These are phyloP conservation scores for Crocodylus rhombifer DNA, from an alignment of 2,797 vertebrate genomes.

Conservation along the genomic window DNA sequence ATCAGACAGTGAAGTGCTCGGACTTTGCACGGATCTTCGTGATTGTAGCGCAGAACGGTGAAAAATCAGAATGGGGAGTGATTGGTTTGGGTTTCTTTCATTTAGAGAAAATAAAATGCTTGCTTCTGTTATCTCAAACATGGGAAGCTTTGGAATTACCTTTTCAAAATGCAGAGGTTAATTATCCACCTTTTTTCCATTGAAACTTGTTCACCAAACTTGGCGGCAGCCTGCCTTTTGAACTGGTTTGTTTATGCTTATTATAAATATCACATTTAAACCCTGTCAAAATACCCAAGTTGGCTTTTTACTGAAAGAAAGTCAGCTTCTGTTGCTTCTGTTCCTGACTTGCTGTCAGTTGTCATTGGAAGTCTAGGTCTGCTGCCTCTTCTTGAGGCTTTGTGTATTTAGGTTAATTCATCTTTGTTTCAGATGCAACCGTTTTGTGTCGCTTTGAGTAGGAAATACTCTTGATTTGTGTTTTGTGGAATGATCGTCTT, in stretches of 20 bases:
- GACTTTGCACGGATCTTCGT: too few relatives aligned
- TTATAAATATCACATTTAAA: not conserved
- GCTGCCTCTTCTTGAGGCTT: conserved; percentile 19
- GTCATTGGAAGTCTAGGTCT: too few relatives aligned
- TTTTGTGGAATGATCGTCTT: not conserved
- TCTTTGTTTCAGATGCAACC: not conserved
- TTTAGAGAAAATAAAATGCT: not conserved
- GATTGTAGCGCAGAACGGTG: too few relatives aligned
- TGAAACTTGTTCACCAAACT: not conserved
- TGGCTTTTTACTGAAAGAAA: not conserved
- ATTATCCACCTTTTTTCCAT: not conserved
- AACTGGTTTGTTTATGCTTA: not conserved
- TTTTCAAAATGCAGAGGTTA: not conserved
- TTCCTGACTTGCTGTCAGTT: not conserved
- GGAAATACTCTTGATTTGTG: not conserved
- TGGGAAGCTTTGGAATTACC: not conserved
- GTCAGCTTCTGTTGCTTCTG: not conserved
- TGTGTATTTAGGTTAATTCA: not conserved
- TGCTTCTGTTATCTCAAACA: not conserved
- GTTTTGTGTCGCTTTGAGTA: accelerated
- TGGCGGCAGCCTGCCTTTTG: not conserved
- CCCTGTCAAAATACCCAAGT: not conserved
- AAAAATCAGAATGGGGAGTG: not conserved
- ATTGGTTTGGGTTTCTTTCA: accelerated
- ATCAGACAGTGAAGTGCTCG: too few relatives aligned